A percentile compares a stretch with the other conserved stretches of the same genome.
Evolutionary conservation across 2,888 invertebrate species (phyloP).

Genomic region (Fragum whitleyi): DNA sequence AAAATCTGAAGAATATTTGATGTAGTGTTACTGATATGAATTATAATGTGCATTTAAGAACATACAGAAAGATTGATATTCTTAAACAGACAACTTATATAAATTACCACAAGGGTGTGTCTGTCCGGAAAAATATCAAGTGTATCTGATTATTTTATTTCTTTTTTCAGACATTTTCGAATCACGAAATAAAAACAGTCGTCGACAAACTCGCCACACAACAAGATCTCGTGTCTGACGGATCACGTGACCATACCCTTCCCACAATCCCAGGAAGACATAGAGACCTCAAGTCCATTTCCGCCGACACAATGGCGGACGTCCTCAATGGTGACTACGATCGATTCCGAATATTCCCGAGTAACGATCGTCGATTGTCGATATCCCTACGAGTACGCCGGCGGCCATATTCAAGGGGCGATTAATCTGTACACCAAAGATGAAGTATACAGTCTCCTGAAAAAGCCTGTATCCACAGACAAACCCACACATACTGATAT

Average conservation of each 20-base stretch:
- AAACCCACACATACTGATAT: slow-evolving; percentile 59
- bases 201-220: slow-evolving; percentile 47
- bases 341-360: slow-evolving; percentile 21
- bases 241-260: slow-evolving; percentile 67
- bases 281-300: slow-evolving; percentile 78
- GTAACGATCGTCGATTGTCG: slow-evolving; percentile 57
- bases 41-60: too few relatives aligned
- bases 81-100: too few relatives aligned
- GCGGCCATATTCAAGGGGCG: slow-evolving; percentile 54
- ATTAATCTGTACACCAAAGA: slow-evolving; percentile 59
- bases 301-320: slow-evolving; percentile 66
- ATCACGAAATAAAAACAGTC: slow-evolving; percentile 44
- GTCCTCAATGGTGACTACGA: slow-evolving; percentile 43
- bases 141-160: too few relatives aligned
- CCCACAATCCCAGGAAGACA: slow-evolving; percentile 76
- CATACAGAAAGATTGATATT: too few relatives aligned
- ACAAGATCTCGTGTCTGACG: slow-evolving; percentile 51
- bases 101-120: too few relatives aligned
- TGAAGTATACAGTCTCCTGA: slow-evolving; percentile 42
- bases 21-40: too few relatives aligned
- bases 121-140: too few relatives aligned
- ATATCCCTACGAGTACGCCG: slow-evolving; percentile 58
- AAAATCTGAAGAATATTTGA: too few relatives aligned
- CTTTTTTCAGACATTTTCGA: too few relatives aligned
- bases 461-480: slow-evolving; percentile 34